phyloP scores from a whole-genome alignment of 1,140 invertebrate genomes.

The Eupristina koningsbergeri region DNA sequence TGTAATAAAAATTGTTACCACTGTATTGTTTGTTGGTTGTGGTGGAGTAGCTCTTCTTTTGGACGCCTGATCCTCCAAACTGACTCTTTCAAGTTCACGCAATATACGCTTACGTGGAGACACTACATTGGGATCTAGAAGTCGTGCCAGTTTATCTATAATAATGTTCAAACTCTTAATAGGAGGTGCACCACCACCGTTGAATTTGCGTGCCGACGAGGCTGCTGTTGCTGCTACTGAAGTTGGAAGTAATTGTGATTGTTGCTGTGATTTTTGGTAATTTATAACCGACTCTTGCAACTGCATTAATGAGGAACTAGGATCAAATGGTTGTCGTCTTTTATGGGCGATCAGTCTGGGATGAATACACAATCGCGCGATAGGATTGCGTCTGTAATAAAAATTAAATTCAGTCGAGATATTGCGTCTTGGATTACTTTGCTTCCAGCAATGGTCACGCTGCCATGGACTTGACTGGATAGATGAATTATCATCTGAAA shows the following conservation, averaged over 20 bases:
- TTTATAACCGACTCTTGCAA: constrained; percentile 71
- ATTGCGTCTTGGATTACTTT: constrained; percentile 80
- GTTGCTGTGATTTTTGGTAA: constrained; percentile 53
- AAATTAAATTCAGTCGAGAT: constrained; percentile 83
- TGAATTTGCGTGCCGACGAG: constrained; percentile 54
- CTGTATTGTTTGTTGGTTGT: constrained; percentile 61
- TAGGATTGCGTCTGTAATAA: constrained; percentile 79
- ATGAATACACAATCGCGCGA: constrained; percentile 68
- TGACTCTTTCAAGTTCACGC: constrained; percentile 82
- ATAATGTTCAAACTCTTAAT: constrained; percentile 67
- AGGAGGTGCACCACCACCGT: constrained; percentile 55
- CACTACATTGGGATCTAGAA: constrained; percentile 75
- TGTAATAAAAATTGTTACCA: background rate
- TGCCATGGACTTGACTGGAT: constrained; percentile 91
- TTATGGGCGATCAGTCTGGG: constrained; percentile 73
- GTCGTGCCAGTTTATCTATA: constrained; percentile 70
- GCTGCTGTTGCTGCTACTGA: background rate
- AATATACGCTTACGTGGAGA: constrained; percentile 83
- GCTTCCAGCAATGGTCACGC: constrained; percentile 90
- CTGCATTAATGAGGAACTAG: constrained; percentile 60
- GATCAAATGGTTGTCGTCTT: constrained; percentile 76
- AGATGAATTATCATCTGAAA: constrained; percentile 86
- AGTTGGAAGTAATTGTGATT: too few relatives aligned
- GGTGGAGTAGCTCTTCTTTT: constrained; percentile 68
- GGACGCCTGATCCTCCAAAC: constrained; percentile 77